These are phyloP conservation scores for Geopemphigus sp. DNA, from an alignment of 1,140 invertebrate genomes.

Conservation along the genomic window DNA sequence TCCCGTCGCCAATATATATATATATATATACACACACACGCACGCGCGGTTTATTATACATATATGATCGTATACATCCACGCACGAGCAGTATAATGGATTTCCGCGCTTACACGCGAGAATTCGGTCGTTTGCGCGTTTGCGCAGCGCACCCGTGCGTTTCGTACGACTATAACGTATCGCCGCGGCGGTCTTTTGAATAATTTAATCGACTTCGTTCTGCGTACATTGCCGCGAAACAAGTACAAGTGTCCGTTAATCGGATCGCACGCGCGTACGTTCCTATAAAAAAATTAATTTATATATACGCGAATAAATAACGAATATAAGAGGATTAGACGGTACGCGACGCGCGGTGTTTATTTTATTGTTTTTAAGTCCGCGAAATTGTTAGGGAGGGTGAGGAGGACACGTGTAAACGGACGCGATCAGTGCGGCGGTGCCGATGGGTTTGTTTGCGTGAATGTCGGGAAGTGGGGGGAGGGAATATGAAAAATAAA, in stretches of 20 bases:
- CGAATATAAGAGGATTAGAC: constrained; percentile 6
- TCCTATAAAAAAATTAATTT: too few species aligned
- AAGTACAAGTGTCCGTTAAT: constrained; percentile 39
- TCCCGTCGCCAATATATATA: background rate
- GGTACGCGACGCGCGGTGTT: background rate
- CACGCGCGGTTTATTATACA: background rate
- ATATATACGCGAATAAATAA: too few species aligned
- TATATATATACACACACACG: background rate
- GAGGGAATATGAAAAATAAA: background rate
- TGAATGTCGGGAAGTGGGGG: too few species aligned
- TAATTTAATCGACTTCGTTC: constrained; percentile 27
- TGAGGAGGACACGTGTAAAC: background rate
- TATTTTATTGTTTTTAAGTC: constrained; percentile 28
- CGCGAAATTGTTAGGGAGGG: background rate
- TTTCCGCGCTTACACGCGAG: background rate
- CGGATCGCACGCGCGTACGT: background rate
- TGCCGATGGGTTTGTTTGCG: background rate
- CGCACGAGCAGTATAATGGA: constrained; percentile 10
- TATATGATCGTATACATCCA: too few species aligned
- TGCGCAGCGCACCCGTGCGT: too few species aligned
- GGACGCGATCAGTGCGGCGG: background rate
- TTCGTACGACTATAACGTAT: background rate
- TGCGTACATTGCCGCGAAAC: background rate
- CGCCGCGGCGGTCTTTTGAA: constrained; percentile 34
- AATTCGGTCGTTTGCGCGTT: background rate